phyloP scores from a whole-genome alignment of 1,140 invertebrate genomes.

The Conus betulinus region DNA sequence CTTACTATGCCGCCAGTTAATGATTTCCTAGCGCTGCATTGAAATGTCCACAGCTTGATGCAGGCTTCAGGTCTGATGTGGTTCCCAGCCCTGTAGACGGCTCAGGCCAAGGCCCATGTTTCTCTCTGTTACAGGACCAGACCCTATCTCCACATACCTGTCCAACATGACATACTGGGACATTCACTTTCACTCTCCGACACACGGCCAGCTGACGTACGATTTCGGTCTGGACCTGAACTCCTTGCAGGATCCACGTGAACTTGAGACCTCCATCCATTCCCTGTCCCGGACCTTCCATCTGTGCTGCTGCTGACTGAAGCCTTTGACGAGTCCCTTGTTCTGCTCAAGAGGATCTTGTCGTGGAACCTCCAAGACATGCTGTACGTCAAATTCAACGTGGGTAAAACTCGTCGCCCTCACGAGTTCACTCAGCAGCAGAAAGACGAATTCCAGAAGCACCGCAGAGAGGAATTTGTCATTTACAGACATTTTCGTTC shows the following conservation, averaged over 20 bases:
- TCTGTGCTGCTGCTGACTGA: conserved; percentile 43
- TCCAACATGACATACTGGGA: not conserved
- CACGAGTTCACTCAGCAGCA: not conserved
- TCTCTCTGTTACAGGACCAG: not conserved
- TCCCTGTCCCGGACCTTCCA: conserved; percentile 35
- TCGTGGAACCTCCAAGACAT: conserved; percentile 46
- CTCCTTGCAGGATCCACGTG: not conserved
- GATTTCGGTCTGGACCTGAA: conserved; percentile 52
- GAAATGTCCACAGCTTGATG: no score
- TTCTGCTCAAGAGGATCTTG: conserved; percentile 40
- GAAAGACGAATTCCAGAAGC: not conserved
- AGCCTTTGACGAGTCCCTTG: conserved; percentile 40
- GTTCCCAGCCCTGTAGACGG: no score
- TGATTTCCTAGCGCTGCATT: no score
- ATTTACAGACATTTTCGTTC: conserved; percentile 48
- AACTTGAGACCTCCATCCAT: not conserved
- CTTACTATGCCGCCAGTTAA: no score
- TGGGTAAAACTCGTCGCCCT: not conserved
- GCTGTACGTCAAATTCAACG: conserved; percentile 32
- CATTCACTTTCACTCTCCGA: conserved; percentile 31
- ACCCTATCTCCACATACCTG: conserved; percentile 3
- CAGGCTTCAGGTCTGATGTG: no score
- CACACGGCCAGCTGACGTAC: conserved; percentile 50
- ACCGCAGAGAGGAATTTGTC: conserved; percentile 36
- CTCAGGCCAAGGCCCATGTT: no score